A percentile compares a stretch with the other conserved stretches of the same genome.
These are phyloP conservation scores for Syndactyla subalaris DNA, from an alignment of 2,797 vertebrate species.

Conservation along the genomic window DNA sequence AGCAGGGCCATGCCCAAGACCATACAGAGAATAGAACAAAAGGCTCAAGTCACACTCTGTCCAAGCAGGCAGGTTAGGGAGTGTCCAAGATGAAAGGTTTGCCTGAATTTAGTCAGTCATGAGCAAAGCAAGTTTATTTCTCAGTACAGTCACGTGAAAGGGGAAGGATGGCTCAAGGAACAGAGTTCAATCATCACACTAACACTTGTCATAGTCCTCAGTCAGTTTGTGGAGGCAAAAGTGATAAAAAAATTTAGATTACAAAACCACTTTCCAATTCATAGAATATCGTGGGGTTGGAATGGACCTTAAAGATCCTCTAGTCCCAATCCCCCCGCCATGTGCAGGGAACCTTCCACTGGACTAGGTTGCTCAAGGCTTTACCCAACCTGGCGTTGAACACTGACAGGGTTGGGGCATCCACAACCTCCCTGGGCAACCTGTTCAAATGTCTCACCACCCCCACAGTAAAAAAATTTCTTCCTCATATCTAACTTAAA, in stretches of 20 bases:
- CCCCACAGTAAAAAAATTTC: not conserved
- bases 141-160: accelerated
- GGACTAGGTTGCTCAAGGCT: not conserved
- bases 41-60: not conserved
- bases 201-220: not conserved
- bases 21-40: not conserved
- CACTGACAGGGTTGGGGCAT: not conserved
- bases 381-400: not conserved
- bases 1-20: not conserved
- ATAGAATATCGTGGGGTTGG: not conserved
- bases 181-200: not conserved
- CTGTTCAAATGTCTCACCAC: not conserved
- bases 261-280: not conserved
- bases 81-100: not conserved
- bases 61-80: not conserved
- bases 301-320: not conserved
- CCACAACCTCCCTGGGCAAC: not conserved
- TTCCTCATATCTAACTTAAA: not conserved
- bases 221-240: not conserved
- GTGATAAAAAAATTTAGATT: not conserved
- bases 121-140: not conserved
- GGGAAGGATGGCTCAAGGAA: not conserved
- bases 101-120: not conserved
- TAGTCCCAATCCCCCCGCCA: not conserved
- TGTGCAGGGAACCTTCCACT: not conserved